phyloP scores from a whole-genome alignment of 2,113 vertebrate species.

The Galemys pyrenaicus region DNA sequence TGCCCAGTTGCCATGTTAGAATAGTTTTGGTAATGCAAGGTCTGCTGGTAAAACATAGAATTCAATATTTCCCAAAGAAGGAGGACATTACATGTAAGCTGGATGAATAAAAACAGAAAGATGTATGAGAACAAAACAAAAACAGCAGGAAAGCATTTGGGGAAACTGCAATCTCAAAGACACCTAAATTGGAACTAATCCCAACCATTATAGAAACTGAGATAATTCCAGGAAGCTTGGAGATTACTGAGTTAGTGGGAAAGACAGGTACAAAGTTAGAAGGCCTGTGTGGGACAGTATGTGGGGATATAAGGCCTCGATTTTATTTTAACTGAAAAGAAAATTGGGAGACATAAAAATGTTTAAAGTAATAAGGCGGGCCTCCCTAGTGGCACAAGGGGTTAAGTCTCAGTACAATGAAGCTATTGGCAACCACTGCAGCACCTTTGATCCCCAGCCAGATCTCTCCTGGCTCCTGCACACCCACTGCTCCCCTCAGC shows the following conservation, averaged over 20 bases:
- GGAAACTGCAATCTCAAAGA: background rate
- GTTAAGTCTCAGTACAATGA: too few species aligned
- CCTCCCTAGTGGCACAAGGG: too few species aligned
- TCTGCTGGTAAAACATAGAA: background rate
- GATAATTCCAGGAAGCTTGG: background rate
- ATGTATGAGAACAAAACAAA: background rate
- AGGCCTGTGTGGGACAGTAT: background rate
- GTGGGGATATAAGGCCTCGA: background rate
- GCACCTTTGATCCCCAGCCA: too few species aligned
- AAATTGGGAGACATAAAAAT: background rate
- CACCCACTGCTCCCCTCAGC: too few species aligned
- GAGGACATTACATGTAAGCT: background rate
- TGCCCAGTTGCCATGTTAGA: background rate
- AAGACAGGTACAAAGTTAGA: background rate
- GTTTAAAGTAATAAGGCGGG: too few species aligned
- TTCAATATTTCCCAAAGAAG: conserved; percentile 11
- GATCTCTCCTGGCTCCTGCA: too few species aligned
- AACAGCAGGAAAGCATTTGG: background rate
- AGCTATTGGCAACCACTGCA: too few species aligned
- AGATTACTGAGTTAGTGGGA: background rate
- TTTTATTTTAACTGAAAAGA: background rate
- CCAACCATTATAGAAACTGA: background rate
- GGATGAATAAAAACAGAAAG: background rate
- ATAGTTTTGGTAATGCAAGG: background rate
- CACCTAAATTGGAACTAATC: conserved; percentile 1